These are phyloP conservation scores for Megaleporinus macrocephalus DNA, from an alignment of 2,113 vertebrate genomes.

Conservation along the genomic window DNA sequence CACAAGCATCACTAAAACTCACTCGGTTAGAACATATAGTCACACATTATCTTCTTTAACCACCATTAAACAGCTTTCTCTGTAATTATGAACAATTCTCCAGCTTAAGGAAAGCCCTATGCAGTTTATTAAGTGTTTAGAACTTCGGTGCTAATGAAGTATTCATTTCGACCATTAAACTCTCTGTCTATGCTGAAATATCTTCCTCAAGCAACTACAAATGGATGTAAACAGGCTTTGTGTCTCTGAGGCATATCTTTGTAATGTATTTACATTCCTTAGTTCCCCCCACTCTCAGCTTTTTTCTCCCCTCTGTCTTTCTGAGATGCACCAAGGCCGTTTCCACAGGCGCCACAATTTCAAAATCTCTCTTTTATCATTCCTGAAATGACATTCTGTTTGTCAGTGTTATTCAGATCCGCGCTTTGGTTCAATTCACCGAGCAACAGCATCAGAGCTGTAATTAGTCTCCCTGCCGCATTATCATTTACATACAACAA, in stretches of 20 bases:
- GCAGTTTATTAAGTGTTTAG: not conserved
- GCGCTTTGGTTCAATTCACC: not conserved
- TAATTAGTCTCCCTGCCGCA: constrained; percentile 4
- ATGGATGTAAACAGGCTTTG: constrained; percentile 10
- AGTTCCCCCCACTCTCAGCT: not conserved
- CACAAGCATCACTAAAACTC: not conserved
- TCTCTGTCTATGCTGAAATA: not conserved
- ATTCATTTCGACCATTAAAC: not conserved
- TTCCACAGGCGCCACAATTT: not conserved
- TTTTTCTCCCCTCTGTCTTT: not conserved
- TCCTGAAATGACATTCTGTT: constrained; percentile 13
- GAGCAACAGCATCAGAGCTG: constrained; percentile 8
- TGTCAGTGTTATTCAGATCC: constrained; percentile 19
- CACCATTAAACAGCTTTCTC: not conserved
- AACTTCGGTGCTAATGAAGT: constrained; percentile 17
- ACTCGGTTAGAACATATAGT: not conserved
- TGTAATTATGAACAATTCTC: not conserved
- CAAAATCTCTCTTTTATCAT: constrained; percentile 27
- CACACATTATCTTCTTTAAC: not conserved
- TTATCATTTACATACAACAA: constrained; percentile 25
- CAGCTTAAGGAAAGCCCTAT: not conserved
- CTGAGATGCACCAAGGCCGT: not conserved
- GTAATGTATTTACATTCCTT: not conserved
- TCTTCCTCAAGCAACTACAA: not conserved
- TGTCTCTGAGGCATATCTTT: not conserved